Base-by-base conservation (phyloP, 2,113 vertebrate genomes). In the Lynx canadensis region DNA sequence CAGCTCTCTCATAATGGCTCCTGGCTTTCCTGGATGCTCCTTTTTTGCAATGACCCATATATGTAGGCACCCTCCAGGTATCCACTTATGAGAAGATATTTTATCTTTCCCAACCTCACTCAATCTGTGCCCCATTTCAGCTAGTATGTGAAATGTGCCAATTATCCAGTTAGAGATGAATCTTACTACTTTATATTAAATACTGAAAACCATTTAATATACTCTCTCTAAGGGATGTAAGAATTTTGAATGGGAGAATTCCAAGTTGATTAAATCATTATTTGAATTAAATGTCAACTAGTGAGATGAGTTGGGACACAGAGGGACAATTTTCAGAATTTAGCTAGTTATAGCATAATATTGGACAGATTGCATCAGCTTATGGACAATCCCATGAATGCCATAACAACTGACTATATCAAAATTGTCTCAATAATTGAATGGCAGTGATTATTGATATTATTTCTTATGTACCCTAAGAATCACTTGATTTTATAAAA, bases 181-280 rank as follows among this genome's bases (percentile, higher is more conserved):
- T 89, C 57, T 92, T 66, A 85, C 80, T 52, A 48, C 5, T 94
- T 93, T n/a, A 81, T 33, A 19, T 89, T 68, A 84, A 94, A 74
- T 89, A 93, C 6, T 66, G 6, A 96, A 96, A 96, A 86, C 2
- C 50, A 84, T 38, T 81, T 82, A 73, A 82, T 25, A 33, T 5
- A 80, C 3, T 69, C 50, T 68, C 23, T 88, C 19, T 78, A 16
- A 82, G 3, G 12, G 21, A 79, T 79, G 13, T 4, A 73, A 2
- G 18, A 79, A 76, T 95, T 97, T 84, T 79, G 41, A 94, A 94
- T 38, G 60, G 25, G 27, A 69, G 3, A 92, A 82, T 82, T 84
- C 3, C 73, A 94, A 93, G 3, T 15, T 82, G 19, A 85, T 14
- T 66, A 57, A 78, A 55, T 89, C 33, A 84, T n/a, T 88, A 65